Conservation (phyloP, 2,888 invertebrate genomes). For the Eristalis arbustorum region DNA sequence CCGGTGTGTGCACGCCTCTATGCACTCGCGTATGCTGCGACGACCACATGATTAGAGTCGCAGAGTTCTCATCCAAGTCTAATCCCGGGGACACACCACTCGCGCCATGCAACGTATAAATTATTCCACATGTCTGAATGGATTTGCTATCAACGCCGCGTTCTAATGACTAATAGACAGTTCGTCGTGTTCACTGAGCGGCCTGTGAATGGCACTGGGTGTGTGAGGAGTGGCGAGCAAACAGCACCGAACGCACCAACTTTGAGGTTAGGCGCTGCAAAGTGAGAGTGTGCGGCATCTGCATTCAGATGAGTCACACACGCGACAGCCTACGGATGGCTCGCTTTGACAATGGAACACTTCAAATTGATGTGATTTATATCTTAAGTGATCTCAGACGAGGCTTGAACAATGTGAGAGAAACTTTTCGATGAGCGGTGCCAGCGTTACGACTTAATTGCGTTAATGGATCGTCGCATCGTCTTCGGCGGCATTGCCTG, state of each 20-base stretch:
- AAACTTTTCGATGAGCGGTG: not conserved
- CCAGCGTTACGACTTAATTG: not conserved
- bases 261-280: not conserved
- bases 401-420: not conserved
- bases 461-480: not conserved
- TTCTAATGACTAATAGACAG: not conserved
- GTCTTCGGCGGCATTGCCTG: not conserved
- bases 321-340: not conserved
- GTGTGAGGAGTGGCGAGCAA: not conserved
- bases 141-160: slow-evolving; percentile 20
- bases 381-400: not conserved
- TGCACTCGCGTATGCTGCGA: not conserved
- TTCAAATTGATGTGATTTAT: not conserved
- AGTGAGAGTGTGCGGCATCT: not conserved
- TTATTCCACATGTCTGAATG: slow-evolving; percentile 26
- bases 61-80: slow-evolving; percentile 5
- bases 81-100: slow-evolving; percentile 18
- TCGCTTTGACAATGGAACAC: not conserved
- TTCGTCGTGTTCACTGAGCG: not conserved
- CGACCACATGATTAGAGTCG: not conserved
- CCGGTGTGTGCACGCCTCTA: not conserved
- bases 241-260: too few species aligned
- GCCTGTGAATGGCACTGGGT: not conserved
- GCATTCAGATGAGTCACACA: not conserved
- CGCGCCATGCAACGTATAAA: slow-evolving; percentile 19